A percentile compares a stretch with the other conserved stretches of the same genome.
Evolutionary conservation across 2,888 invertebrate species (phyloP).

Genomic region (Nomada ruficornis): DNA sequence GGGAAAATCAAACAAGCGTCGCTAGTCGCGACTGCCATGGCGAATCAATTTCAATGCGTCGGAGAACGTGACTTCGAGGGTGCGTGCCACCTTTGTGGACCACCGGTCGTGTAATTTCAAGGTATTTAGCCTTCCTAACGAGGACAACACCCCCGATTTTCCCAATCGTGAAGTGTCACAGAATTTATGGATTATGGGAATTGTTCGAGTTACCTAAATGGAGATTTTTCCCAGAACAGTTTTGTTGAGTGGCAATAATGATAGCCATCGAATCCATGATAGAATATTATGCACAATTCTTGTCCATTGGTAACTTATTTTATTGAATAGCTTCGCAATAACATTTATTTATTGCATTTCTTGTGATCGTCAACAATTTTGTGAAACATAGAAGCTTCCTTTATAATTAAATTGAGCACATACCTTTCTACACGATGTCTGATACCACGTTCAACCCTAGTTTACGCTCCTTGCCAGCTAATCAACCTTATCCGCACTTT

Average conservation of each 20-base stretch:
- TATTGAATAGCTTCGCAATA: no score
- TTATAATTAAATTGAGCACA: no score
- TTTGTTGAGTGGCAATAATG: background rate
- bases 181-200: slow-evolving; percentile 24
- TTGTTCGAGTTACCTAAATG: background rate
- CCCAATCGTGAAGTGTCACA: slow-evolving; percentile 29
- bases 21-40: slow-evolving; percentile 71
- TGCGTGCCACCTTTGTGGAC: slow-evolving; percentile 71
- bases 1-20: slow-evolving; percentile 55
- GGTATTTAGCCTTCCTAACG: slow-evolving; percentile 76
- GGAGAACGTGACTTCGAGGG: slow-evolving; percentile 70
- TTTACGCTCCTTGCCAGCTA: slow-evolving; percentile 61
- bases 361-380: background rate
- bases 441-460: slow-evolving; percentile 24
- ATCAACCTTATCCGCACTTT: slow-evolving; percentile 57
- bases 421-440: background rate
- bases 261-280: background rate
- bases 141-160: slow-evolving; percentile 53
- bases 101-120: slow-evolving; percentile 80
- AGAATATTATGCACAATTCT: background rate
- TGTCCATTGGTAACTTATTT: no score
- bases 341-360: no score
- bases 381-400: background rate
- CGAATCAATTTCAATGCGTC: slow-evolving; percentile 79
- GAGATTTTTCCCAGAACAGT: background rate